phyloP scores from a whole-genome alignment of 2,888 invertebrate genomes.

The Petrolisthes manimaculis region DNA sequence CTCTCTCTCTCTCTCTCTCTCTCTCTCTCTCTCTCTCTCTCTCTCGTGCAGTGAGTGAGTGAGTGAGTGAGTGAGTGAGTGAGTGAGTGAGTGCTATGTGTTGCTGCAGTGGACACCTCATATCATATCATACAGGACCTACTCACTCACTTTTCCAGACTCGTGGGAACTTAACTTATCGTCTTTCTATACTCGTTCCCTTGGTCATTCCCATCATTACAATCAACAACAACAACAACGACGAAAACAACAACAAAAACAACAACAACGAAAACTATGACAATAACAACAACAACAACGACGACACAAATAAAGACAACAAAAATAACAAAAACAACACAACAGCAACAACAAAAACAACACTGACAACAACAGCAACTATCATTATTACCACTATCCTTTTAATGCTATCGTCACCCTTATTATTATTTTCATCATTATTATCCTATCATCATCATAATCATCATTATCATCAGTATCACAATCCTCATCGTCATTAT shows the following conservation, averaged over 20 bases:
- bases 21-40: background rate
- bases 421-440: background rate
- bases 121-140: too few species aligned
- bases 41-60: slow-evolving; percentile 1
- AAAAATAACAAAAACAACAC: background rate
- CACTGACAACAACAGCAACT: background rate
- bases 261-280: background rate
- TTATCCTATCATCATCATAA: too few species aligned
- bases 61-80: background rate
- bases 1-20: background rate
- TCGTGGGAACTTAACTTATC: too few species aligned
- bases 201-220: too few species aligned
- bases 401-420: background rate
- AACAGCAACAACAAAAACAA: background rate
- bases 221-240: background rate
- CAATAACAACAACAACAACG: background rate
- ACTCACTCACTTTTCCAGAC: too few species aligned
- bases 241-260: background rate
- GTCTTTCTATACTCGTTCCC: too few species aligned
- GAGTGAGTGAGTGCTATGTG: background rate
- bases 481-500: background rate
- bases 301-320: background rate
- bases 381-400: background rate
- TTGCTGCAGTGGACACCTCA: too few species aligned
- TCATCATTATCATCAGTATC: background rate